These are phyloP conservation scores for Lordiphosa andalusiaca DNA, from an alignment of 2,888 invertebrate genomes.

Conservation along the genomic window DNA sequence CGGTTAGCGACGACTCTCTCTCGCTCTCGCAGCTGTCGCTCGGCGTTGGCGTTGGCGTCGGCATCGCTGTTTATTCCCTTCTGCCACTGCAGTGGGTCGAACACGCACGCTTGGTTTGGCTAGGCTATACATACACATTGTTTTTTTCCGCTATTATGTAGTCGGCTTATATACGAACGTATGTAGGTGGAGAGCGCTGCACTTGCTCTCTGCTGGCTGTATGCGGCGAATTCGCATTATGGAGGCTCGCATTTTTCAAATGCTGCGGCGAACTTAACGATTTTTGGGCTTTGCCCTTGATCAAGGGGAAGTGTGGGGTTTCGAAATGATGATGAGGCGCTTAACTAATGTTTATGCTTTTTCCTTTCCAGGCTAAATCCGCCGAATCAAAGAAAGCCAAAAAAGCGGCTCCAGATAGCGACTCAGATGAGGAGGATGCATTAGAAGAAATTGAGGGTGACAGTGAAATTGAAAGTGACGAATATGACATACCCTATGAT, in stretches of 20 bases:
- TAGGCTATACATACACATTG: conserved; percentile 21
- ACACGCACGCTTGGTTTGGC: conserved; percentile 63
- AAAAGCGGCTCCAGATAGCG: conserved; percentile 77
- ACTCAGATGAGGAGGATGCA: conserved; percentile 77
- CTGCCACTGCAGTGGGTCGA: conserved; percentile 57
- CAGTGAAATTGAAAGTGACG: conserved; percentile 80
- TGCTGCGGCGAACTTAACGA: conserved; percentile 74
- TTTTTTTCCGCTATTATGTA: conserved; percentile 56
- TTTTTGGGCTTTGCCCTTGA: conserved; percentile 65
- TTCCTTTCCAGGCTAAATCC: conserved; percentile 76
- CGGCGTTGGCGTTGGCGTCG: conserved; percentile 13
- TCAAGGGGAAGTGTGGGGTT: conserved; percentile 73
- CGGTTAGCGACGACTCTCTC: conserved; percentile 33
- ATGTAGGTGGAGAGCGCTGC: conserved; percentile 42
- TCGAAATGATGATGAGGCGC: conserved; percentile 30
- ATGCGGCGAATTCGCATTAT: conserved; percentile 61
- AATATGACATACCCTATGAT: conserved; percentile 79
- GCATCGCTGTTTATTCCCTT: conserved; percentile 40
- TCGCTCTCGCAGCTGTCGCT: conserved; percentile 36
- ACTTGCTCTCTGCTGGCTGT: conserved; percentile 44
- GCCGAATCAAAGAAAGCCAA: conserved; percentile 80
- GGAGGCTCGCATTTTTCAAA: conserved; percentile 72
- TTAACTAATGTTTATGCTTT: conserved; percentile 19
- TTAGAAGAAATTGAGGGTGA: conserved; percentile 77
- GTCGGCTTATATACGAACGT: conserved; percentile 28